Percentiles rank a stretch among this genome's conserved stretches.
phyloP scores from a whole-genome alignment of 1,140 invertebrate genomes.

The Pseudomyrmex flavicornis region DNA sequence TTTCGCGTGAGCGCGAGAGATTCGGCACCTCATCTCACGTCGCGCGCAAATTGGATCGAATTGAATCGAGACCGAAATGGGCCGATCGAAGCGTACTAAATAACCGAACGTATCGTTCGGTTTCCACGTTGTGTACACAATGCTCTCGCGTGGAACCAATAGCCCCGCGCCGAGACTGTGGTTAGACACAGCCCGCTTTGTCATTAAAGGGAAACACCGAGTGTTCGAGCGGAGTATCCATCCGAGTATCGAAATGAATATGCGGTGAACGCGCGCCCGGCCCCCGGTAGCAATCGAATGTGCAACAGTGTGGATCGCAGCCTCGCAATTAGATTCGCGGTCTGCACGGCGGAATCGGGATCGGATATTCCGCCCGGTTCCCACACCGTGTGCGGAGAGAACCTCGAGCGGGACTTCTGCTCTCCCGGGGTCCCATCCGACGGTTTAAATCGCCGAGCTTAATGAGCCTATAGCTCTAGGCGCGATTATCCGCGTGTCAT shows the following conservation, averaged over 20 bases:
- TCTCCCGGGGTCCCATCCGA: background rate
- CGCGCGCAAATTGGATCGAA: background rate
- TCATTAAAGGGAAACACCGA: slow-evolving; percentile 50
- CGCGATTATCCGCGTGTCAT: slow-evolving; percentile 38
- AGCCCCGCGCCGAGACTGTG: slow-evolving; percentile 35
- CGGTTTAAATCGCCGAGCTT: slow-evolving; percentile 30
- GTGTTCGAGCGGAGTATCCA: slow-evolving; percentile 8
- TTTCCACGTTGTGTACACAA: slow-evolving; percentile 60
- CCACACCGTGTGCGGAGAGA: slow-evolving; percentile 23
- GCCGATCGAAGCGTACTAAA: slow-evolving; percentile 2
- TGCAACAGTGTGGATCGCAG: slow-evolving; percentile 57
- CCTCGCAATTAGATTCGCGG: slow-evolving; percentile 55
- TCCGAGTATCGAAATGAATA: slow-evolving; percentile 49
- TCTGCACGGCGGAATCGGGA: slow-evolving; percentile 52
- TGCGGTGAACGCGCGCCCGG: slow-evolving; percentile 34
- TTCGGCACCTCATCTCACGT: background rate
- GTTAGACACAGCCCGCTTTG: slow-evolving; percentile 52
- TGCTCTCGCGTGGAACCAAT: slow-evolving; percentile 59
- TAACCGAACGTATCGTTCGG: background rate
- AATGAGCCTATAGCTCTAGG: slow-evolving; percentile 1
- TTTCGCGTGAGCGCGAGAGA: slow-evolving; percentile 4
- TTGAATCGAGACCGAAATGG: background rate
- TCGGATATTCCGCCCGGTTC: slow-evolving; percentile 45
- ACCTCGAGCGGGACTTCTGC: background rate
- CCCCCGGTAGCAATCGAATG: slow-evolving; percentile 55